Percentiles rank a stretch among this genome's conserved stretches.
These are phyloP conservation scores for Acanthococcus lagerstroemiae DNA, from an alignment of 2,888 invertebrate genomes.

Conservation along the genomic window DNA sequence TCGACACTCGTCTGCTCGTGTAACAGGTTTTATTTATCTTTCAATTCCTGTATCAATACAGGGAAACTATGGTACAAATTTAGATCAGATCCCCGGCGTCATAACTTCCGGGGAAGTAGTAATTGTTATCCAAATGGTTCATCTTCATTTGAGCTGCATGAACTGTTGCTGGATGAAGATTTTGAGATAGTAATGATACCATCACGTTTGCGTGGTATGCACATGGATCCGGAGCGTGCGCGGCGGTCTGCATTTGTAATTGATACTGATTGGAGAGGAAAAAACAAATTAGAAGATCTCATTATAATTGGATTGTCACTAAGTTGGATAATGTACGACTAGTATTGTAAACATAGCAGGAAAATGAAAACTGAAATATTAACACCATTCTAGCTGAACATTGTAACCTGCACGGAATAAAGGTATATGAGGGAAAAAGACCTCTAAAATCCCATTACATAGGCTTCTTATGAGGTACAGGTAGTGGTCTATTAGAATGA, in stretches of 20 bases:
- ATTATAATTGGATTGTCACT: too few species aligned
- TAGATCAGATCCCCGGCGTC: constrained; percentile 11
- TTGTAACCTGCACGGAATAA: too few species aligned
- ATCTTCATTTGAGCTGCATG: constrained; percentile 5
- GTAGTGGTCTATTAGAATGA: too few species aligned
- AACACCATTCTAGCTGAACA: too few species aligned
- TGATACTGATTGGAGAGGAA: neutral
- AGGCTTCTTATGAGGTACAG: too few species aligned
- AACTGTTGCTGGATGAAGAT: constrained; percentile 5
- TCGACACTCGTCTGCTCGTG: too few species aligned
- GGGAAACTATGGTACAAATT: constrained; percentile 14
- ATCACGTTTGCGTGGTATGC: constrained; percentile 15
- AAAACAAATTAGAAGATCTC: neutral
- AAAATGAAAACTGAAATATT: too few species aligned
- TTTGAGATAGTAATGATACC: constrained; percentile 14
- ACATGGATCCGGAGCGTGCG: constrained; percentile 16
- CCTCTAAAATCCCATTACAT: too few species aligned
- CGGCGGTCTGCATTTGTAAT: neutral
- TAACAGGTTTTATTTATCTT: neutral
- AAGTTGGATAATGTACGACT: too few species aligned
- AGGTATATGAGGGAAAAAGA: too few species aligned
- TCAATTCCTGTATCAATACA: constrained; percentile 1
- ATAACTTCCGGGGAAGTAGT: constrained; percentile 22
- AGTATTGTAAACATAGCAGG: too few species aligned
- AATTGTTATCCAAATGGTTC: constrained; percentile 25